phyloP scores from a whole-genome alignment of 2,113 vertebrate species.

The Rissa tridactyla region DNA sequence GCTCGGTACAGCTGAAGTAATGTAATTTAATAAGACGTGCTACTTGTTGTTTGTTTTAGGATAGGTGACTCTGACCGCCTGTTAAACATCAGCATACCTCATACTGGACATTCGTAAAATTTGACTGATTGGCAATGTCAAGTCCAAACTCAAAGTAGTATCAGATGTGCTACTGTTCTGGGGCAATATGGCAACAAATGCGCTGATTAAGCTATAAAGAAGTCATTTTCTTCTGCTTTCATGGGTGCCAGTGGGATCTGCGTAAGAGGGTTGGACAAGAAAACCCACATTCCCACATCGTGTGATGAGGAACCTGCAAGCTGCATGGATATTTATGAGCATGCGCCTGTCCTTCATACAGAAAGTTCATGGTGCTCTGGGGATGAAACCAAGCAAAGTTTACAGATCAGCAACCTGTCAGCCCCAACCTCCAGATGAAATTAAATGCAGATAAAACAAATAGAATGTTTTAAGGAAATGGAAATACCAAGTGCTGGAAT shows the following conservation, averaged over 20 bases:
- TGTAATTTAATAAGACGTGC: neutral
- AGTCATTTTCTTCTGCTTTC: neutral
- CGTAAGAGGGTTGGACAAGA: neutral
- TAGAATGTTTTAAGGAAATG: slow-evolving; percentile 57
- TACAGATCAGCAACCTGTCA: slow-evolving; percentile 59
- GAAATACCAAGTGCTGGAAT: slow-evolving; percentile 53
- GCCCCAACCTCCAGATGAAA: slow-evolving; percentile 12
- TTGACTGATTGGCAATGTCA: neutral
- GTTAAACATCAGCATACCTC: neutral
- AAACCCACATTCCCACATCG: neutral
- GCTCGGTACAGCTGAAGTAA: neutral
- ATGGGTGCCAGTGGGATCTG: neutral
- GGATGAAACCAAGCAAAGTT: slow-evolving; percentile 49
- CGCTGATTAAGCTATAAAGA: neutral
- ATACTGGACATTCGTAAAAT: neutral
- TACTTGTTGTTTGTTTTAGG: neutral
- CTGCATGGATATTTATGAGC: neutral
- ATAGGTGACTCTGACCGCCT: neutral
- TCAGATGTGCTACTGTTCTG: neutral
- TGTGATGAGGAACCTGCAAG: neutral
- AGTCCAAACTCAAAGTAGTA: neutral
- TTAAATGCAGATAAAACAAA: slow-evolving; percentile 59
- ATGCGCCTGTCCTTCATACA: neutral
- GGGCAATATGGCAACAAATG: neutral
- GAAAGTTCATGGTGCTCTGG: slow-evolving; percentile 25